phyloP scores from a whole-genome alignment of 1,140 invertebrate genomes.

The Euglossa dilemma region DNA sequence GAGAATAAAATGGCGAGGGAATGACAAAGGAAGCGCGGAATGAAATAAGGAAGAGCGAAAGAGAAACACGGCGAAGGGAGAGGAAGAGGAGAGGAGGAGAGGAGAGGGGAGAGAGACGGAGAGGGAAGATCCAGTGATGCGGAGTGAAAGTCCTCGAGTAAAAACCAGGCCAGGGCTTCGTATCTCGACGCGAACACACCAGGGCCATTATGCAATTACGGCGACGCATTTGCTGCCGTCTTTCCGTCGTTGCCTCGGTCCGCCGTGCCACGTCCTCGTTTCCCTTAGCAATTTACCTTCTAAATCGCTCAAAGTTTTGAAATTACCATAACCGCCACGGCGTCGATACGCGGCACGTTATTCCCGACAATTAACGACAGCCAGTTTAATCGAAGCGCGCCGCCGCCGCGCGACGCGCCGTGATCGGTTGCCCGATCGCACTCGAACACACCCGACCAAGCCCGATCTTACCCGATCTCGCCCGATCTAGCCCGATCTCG shows the following conservation, averaged over 20 bases:
- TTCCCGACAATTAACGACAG: constrained; percentile 16
- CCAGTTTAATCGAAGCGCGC: not conserved
- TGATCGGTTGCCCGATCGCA: not conserved
- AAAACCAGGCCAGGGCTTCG: constrained; percentile 76
- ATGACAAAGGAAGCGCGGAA: constrained; percentile 11
- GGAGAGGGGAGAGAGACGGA: not conserved
- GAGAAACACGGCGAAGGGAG: constrained; percentile 22
- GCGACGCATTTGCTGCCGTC: constrained; percentile 60
- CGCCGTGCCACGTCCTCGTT: constrained; percentile 48
- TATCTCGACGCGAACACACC: constrained; percentile 66
- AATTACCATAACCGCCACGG: constrained; percentile 57
- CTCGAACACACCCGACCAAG: no score
- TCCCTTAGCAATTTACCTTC: constrained; percentile 64
- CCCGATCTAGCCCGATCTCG: no score
- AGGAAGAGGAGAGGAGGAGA: constrained; percentile 4
- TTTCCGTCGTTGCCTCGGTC: constrained; percentile 34
- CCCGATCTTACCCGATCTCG: no score
- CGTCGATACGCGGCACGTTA: constrained; percentile 12
- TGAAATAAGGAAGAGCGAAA: constrained; percentile 38
- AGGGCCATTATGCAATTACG: constrained; percentile 72
- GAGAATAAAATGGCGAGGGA: not conserved
- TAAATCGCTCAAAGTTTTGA: constrained; percentile 70
- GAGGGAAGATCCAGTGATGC: constrained; percentile 38
- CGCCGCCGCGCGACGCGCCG: not conserved
- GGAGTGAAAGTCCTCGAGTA: constrained; percentile 73